These are phyloP conservation scores for Gadus macrocephalus DNA, from an alignment of 2,113 vertebrate species.

Conservation along the genomic window DNA sequence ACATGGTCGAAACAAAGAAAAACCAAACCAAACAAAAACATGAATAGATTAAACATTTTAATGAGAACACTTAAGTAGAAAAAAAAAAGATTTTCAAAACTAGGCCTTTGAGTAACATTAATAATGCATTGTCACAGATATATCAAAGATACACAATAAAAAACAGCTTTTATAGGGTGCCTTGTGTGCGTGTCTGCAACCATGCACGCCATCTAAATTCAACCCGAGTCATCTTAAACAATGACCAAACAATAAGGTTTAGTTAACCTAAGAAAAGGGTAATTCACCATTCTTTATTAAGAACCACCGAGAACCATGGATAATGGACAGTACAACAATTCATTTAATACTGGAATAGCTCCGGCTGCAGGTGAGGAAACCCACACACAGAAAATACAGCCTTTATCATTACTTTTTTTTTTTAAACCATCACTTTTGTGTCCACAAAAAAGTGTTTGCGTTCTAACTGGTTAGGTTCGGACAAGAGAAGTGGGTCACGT, in stretches of 20 bases:
- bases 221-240: slow-evolving; percentile 66
- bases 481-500: too few species aligned
- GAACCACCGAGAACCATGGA: slow-evolving; percentile 63
- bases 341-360: slow-evolving; percentile 64
- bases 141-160: slow-evolving; percentile 66
- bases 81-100: slow-evolving; percentile 61
- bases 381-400: slow-evolving; percentile 36
- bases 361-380: slow-evolving; percentile 44
- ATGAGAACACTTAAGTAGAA: slow-evolving; percentile 67
- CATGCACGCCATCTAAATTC: slow-evolving; percentile 47
- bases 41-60: slow-evolving; percentile 71
- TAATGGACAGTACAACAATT: slow-evolving; percentile 61
- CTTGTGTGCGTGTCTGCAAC: slow-evolving; percentile 22
- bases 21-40: slow-evolving; percentile 47
- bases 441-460: background rate
- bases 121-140: slow-evolving; percentile 70
- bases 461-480: background rate
- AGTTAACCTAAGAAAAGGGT: slow-evolving; percentile 61
- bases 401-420: slow-evolving; percentile 31
- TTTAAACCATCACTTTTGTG: slow-evolving; percentile 46
- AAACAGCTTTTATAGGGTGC: slow-evolving; percentile 60
- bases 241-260: slow-evolving; percentile 60
- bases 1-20: slow-evolving; percentile 19
- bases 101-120: slow-evolving; percentile 71
- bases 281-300: slow-evolving; percentile 65